phyloP scores from a whole-genome alignment of 1,140 invertebrate species.

The Rhopalosiphum maidis region DNA sequence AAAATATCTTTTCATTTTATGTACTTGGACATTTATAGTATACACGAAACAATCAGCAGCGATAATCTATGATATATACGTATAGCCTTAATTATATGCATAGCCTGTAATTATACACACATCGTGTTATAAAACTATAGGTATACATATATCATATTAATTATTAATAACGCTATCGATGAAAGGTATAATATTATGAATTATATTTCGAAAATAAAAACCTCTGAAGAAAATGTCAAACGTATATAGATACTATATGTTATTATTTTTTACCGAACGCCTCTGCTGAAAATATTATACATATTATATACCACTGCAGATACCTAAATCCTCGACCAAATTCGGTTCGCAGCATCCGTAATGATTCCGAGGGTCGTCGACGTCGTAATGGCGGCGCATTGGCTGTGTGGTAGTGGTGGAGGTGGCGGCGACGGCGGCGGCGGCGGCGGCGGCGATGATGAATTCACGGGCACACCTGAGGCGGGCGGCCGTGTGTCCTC shows the following conservation, averaged over 20 bases:
- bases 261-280: neutral
- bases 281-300: neutral
- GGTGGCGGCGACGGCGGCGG: neutral
- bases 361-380: constrained; percentile 41
- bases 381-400: constrained; percentile 35
- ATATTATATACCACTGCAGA: neutral
- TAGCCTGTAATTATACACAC: neutral
- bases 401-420: constrained; percentile 9
- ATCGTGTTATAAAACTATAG: neutral
- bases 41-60: neutral
- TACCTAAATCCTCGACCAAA: constrained; percentile 15
- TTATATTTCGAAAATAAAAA: neutral
- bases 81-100: neutral
- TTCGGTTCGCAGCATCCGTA: neutral
- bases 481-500: constrained; percentile 48
- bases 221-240: neutral
- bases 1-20: no score
- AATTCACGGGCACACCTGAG: constrained; percentile 57
- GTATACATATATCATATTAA: neutral
- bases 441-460: constrained; percentile 25
- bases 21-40: neutral
- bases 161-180: neutral
- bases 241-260: neutral
- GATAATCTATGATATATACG: no score
- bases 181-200: neutral